Conservation (phyloP, 2,888 invertebrate species). For the Cryptophagus acutangulus region DNA sequence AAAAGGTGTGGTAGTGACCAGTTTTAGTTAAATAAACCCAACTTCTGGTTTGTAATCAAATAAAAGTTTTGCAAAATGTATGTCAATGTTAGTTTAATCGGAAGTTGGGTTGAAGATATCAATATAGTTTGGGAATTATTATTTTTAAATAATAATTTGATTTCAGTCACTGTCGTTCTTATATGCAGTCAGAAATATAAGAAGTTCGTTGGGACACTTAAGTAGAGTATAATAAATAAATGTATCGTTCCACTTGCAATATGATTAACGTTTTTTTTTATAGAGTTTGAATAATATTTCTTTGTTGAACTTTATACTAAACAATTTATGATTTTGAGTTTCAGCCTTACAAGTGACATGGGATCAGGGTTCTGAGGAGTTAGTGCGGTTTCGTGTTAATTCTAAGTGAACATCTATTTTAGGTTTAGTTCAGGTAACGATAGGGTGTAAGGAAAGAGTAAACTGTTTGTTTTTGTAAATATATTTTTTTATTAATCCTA, state of each 20-base stretch:
- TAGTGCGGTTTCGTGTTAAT: constrained; percentile 13
- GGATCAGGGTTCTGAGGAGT: constrained; percentile 11
- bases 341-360: constrained; percentile 19
- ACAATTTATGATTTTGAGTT: constrained; percentile 28
- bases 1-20: constrained; percentile 35
- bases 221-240: constrained; percentile 29
- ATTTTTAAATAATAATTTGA: constrained; percentile 26
- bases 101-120: constrained; percentile 6
- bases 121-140: constrained; percentile 8
- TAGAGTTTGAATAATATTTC: constrained; percentile 12
- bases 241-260: constrained; percentile 35
- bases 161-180: constrained; percentile 31
- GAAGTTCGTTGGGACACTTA: constrained; percentile 21
- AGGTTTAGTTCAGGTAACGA: too few species aligned
- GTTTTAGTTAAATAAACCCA: constrained; percentile 6
- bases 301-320: constrained; percentile 19
- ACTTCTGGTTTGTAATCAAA: not conserved
- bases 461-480: too few species aligned
- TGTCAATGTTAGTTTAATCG: constrained; percentile 8
- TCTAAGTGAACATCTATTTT: too few species aligned
- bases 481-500: too few species aligned
- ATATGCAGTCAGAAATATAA: constrained; percentile 17
- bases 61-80: not conserved
- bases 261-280: constrained; percentile 15
- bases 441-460: too few species aligned